Evolutionary conservation across 1,140 invertebrate genomes (phyloP), one percentile per base, ranked within the genome.

Genomic region (Helicoverpa zea): DNA sequence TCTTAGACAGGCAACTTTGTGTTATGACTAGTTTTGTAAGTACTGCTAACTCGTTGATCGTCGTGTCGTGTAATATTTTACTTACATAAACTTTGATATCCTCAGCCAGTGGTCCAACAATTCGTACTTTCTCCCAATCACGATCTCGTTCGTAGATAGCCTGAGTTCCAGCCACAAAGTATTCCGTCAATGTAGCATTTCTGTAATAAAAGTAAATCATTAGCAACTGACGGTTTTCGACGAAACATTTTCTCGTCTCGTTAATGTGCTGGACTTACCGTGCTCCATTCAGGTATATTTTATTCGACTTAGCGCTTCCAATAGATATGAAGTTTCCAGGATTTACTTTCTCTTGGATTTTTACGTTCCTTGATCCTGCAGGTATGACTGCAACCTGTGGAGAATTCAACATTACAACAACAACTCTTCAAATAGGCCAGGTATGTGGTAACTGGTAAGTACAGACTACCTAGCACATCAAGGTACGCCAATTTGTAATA

Each of bases 261-360:
- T 23, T 47, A 51, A 3, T 70, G 59, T 30, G 30, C 49, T 68
- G 3, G 16, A 64, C 91, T 91, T 92, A 98, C 97, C 97, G 96
- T 88, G 98, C 97, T 79, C 98, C 98, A 91, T 98, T 98, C 9
- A 98, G 95, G 90, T 97, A 98, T 87, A 97, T 98, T 81, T 97
- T 96, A 59, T 96, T 96, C 0, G 96, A 96, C 30, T 96, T 95
- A 4, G 96, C 96, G 86, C 97, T 97, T 5, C 96, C 96, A 49
- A 98, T 96, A 12, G 97, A 97, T 73, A 98, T 96, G 87, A 97
- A 98, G 89, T 98, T 98, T 81, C 97, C 97, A 12, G 97, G 97
- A 82, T 97, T 97, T 5, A 96, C 96, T 87, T 97, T 95, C 92
- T 98, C 98, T 89, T 98, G 96, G 30, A 98, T 97, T 79, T 97